These are phyloP conservation scores for Ictalurus furcatus DNA, from an alignment of 2,113 vertebrate species.

Conservation along the genomic window DNA sequence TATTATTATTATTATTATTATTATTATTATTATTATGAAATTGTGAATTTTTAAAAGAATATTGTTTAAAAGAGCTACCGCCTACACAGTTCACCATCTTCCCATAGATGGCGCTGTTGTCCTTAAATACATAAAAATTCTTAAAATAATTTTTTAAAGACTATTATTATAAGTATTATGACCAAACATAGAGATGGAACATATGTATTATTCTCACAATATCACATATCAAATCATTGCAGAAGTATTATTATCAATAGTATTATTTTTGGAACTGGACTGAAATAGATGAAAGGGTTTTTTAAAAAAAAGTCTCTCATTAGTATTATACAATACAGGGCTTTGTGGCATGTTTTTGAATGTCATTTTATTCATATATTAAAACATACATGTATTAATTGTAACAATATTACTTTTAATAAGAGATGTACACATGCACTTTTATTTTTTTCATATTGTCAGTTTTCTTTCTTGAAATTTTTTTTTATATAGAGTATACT, in stretches of 20 bases:
- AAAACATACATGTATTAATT: not conserved
- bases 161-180: not conserved
- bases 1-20: too few species aligned
- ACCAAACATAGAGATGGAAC: not conserved
- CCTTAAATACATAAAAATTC: too few species aligned
- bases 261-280: not conserved
- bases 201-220: not conserved
- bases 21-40: too few species aligned
- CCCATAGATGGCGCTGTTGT: slow-evolving; percentile 10
- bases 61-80: not conserved
- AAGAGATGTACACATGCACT: not conserved
- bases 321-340: not conserved
- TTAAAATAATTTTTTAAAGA: not conserved
- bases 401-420: not conserved
- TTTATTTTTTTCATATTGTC: not conserved
- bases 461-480: not conserved
- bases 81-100: not conserved
- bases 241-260: not conserved
- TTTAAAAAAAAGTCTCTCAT: not conserved
- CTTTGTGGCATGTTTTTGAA: not conserved
- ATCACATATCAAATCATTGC: not conserved
- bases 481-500: not conserved
- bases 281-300: not conserved
- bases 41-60: not conserved
- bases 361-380: not conserved